Conservation (phyloP, 2,888 invertebrate genomes). For the Zhuqinia jingwanae region DNA sequence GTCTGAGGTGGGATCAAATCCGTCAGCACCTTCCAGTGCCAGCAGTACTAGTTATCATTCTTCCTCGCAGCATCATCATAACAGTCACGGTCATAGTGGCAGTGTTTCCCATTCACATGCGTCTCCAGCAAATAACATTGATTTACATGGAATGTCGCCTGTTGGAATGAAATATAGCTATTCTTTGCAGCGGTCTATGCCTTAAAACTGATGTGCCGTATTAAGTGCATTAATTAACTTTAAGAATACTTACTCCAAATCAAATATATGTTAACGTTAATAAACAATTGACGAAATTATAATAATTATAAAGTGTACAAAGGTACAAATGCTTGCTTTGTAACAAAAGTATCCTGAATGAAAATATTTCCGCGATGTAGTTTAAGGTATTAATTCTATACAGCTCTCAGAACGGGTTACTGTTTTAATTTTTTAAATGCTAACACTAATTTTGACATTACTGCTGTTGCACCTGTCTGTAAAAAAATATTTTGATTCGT, state of each 20-base stretch:
- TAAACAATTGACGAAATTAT: neutral
- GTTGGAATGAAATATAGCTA: slow-evolving; percentile 64
- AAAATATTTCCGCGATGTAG: neutral
- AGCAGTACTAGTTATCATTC: slow-evolving; percentile 44
- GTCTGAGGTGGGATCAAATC: too few species aligned
- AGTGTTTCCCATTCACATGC: slow-evolving; percentile 46
- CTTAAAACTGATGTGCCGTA: slow-evolving; percentile 64
- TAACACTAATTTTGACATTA: too few species aligned
- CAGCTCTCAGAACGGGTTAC: neutral
- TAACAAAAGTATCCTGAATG: slow-evolving; percentile 4
- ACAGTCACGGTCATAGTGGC: slow-evolving; percentile 44
- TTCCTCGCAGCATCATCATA: slow-evolving; percentile 44
- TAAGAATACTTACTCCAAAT: slow-evolving; percentile 5
- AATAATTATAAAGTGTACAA: neutral
- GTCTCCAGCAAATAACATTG: slow-evolving; percentile 45
- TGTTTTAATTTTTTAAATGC: too few species aligned
- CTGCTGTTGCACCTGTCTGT: too few species aligned
- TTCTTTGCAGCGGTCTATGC: slow-evolving; percentile 65
- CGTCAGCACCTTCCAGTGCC: slow-evolving; percentile 34
- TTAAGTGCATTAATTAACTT: slow-evolving; percentile 22
- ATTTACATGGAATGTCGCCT: slow-evolving; percentile 59
- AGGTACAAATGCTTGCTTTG: neutral
- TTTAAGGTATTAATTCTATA: neutral
- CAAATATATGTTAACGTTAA: neutral
- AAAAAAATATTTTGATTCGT: too few species aligned